Evolutionary conservation across 2,113 vertebrate genomes (phyloP), one percentile per base, ranked within the genome.

Genomic region (Phainopepla nitens): DNA sequence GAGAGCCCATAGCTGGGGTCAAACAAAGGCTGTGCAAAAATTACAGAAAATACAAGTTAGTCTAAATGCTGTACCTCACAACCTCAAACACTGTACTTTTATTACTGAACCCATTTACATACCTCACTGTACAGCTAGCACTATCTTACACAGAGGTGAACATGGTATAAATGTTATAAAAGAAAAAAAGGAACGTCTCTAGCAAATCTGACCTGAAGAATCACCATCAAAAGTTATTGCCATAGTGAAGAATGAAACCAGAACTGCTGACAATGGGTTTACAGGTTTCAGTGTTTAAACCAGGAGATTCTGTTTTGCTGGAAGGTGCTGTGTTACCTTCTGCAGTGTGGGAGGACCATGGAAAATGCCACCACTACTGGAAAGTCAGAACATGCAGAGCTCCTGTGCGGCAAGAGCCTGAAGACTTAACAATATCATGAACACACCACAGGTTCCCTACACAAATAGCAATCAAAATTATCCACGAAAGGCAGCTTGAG

Each of bases 1-100:
- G 95, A 96, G 79, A 99, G 98, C 25, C 97, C 98, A 62, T 99
- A 99, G 98, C 99, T 99, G 39, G 99, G 99, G 90, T 99, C 99
- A 96, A 99, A 98, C 51, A 99, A 97, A 54, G 99, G 98, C 99
- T 99, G 72, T 66, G 24, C 60, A 39, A 90, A 89, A 72, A 60
- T 45, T 29, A 78, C 60, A 71, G 28, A 95, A 95, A 91, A 42
- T 20, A 62, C 18, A 72, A 35, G 9, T 75, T 28, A 66, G 41
- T 36, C 51, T 39, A 70, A 93, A 72, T 27, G 13, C 33, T 81
- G 24, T 33, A 85, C 35, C 36, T 90, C 77, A 80, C 33, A 49
- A 75, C 56, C 29, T 60, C 65, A 39, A 78, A 66, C 22, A 53
- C 10, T 51, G 11, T 27, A 23, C 23, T 92, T 80, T 60, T 31